Evolutionary conservation across 2,113 vertebrate genomes (phyloP).

Genomic region (Elephas maximus): DNA sequence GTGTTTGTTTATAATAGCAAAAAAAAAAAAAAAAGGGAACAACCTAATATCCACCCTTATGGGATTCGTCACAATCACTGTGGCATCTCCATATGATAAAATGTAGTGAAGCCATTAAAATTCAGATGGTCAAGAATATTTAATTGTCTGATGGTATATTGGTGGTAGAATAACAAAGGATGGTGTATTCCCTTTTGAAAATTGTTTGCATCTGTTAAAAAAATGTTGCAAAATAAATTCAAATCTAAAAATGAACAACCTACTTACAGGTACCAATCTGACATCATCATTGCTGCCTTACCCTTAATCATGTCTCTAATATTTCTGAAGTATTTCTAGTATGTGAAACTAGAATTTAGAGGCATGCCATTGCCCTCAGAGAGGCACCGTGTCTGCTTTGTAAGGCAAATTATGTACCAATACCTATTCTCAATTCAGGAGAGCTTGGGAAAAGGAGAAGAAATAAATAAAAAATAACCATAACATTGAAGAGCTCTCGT

Average conservation of each 20-base stretch:
- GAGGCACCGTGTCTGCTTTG: neutral
- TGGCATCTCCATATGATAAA: neutral
- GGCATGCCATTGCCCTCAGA: neutral
- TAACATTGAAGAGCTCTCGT: neutral
- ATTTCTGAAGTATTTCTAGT: slow-evolving; percentile 33
- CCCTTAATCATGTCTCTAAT: neutral
- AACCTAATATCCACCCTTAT: neutral
- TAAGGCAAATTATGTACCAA: neutral
- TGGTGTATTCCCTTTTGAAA: slow-evolving; percentile 19
- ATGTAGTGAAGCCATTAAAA: neutral
- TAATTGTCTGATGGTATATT: neutral
- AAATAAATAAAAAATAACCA: too few relatives aligned
- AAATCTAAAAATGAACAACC: neutral
- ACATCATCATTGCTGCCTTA: neutral
- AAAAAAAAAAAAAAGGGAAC: neutral
- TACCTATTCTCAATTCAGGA: neutral
- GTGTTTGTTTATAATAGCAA: neutral
- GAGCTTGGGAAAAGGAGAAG: neutral
- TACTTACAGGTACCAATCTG: neutral
- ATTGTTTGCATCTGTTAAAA: neutral
- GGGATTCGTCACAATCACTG: neutral
- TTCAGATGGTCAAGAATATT: slow-evolving; percentile 41
- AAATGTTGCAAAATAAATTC: slow-evolving; percentile 4
- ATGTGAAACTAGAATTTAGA: neutral
- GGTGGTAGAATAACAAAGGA: neutral